These are phyloP conservation scores for Odocoileus hemionus DNA, from an alignment of 2,113 vertebrate species.

Conservation along the genomic window DNA sequence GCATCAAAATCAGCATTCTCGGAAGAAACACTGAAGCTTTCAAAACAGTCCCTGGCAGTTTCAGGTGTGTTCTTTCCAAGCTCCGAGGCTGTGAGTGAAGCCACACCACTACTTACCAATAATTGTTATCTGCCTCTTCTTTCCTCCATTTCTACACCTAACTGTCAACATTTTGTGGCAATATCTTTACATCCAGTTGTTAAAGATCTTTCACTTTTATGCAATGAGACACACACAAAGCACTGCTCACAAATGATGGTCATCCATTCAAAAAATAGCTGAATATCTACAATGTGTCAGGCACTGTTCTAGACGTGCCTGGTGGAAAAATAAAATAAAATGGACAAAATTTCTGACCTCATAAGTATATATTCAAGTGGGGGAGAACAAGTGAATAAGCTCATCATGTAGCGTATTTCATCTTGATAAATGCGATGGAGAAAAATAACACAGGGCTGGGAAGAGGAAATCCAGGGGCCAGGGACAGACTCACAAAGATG, in stretches of 20 bases:
- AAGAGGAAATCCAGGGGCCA: background rate
- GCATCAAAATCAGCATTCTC: constrained; percentile 18
- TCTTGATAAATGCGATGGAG: background rate
- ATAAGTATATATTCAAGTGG: background rate
- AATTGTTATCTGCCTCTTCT: background rate
- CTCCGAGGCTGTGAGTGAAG: background rate
- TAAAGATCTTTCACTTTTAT: background rate
- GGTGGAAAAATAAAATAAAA: background rate
- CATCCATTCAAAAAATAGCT: background rate
- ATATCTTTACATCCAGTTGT: background rate
- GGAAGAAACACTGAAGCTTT: constrained; percentile 10
- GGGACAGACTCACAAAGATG: background rate
- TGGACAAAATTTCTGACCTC: background rate
- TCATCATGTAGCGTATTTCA: background rate
- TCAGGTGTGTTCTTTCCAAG: background rate
- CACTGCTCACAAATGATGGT: background rate
- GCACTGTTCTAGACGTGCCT: background rate
- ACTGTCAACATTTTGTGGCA: background rate
- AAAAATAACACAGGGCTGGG: background rate
- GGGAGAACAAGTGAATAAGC: background rate
- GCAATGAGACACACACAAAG: background rate
- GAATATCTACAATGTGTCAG: background rate
- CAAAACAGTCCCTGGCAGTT: background rate
- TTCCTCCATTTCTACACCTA: background rate
- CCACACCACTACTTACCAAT: background rate